Percentiles rank a stretch among this genome's conserved stretches.
phyloP scores from a whole-genome alignment of 2,113 vertebrate species.

The Podocnemis expansa region DNA sequence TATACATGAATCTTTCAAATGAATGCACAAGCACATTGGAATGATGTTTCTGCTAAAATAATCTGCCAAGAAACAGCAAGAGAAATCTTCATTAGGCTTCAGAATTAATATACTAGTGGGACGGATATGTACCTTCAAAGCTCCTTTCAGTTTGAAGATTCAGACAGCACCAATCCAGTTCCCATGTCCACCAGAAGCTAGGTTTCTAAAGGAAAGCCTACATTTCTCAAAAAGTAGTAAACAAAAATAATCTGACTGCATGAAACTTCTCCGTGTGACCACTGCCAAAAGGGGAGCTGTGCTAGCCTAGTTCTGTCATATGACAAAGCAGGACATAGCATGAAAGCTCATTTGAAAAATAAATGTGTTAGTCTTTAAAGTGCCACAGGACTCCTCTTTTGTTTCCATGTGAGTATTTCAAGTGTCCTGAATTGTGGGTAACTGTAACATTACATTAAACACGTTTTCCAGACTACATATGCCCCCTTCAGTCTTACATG shows the following conservation, averaged over 20 bases:
- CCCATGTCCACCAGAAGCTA: background rate
- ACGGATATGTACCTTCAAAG: background rate
- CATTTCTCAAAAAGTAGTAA: background rate
- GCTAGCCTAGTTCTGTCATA: too few species aligned
- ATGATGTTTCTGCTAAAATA: background rate
- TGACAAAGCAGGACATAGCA: too few species aligned
- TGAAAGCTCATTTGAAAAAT: too few species aligned
- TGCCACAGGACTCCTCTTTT: too few species aligned
- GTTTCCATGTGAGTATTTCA: too few species aligned
- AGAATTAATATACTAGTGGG: background rate
- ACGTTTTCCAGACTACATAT: background rate
- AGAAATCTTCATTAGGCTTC: background rate
- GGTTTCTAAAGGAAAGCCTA: background rate
- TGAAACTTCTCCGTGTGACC: background rate
- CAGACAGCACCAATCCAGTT: background rate
- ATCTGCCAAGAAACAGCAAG: background rate
- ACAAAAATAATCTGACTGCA: background rate
- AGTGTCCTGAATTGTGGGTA: background rate
- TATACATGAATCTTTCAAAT: background rate
- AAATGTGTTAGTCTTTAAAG: too few species aligned
- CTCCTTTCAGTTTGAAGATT: rapidly evolving
- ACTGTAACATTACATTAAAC: background rate
- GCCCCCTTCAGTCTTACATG: rapidly evolving
- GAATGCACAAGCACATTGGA: background rate
- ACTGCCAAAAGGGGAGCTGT: too few species aligned